Base-by-base conservation (phyloP, 2,888 invertebrate genomes). In the Crocallis elinguaria region DNA sequence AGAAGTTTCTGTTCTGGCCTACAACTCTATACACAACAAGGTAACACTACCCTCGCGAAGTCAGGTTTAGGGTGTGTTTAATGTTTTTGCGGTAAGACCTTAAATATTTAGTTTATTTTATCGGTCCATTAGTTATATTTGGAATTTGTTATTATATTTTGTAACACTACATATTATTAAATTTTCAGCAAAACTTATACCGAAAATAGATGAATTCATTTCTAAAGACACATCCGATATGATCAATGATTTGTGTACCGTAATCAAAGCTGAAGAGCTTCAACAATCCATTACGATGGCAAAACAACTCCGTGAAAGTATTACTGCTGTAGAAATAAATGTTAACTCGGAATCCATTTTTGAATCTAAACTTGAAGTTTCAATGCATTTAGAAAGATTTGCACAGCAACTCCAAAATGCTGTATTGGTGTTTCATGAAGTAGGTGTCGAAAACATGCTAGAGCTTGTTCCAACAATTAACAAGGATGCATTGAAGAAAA, bases 131-230 rank as follows among this genome's bases (percentile, higher is more conserved):
- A n/a, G n/a, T 8, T 23, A 23, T 23, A 6, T 1, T 25, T 25
- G 4, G 1, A 25, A n/a, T 3, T 1, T 25, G n/a, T 2, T 25
- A n/a, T 25, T 9, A 7, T 7, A 7, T 9, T 25, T 9, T 1
- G 8, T 17, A 35, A 16, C 11, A 25, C 6, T 21, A 7, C 12
- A 16, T 37, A 29, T 19, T 23, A 16, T 44, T 9, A 30, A 36
- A 49, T 48, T 77, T 73, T 9, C 69, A 79, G 79, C 66, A 41
- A 45, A 49, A 27, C 56, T 84, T n/a, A 60, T 75, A 32, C 60
- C 71, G 29, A 68, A 74, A 56, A 75, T 84, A 32, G 66, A 79
- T 49, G 70, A 81, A 39, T 81, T 74, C 53, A 57, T 79, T 42
- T 71, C 75, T 27, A 65, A 70, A 8, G 73, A 80, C 41, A 52